These are phyloP conservation scores for Rallus crepitans DNA, from an alignment of 2,797 vertebrate genomes.

Conservation along the genomic window DNA sequence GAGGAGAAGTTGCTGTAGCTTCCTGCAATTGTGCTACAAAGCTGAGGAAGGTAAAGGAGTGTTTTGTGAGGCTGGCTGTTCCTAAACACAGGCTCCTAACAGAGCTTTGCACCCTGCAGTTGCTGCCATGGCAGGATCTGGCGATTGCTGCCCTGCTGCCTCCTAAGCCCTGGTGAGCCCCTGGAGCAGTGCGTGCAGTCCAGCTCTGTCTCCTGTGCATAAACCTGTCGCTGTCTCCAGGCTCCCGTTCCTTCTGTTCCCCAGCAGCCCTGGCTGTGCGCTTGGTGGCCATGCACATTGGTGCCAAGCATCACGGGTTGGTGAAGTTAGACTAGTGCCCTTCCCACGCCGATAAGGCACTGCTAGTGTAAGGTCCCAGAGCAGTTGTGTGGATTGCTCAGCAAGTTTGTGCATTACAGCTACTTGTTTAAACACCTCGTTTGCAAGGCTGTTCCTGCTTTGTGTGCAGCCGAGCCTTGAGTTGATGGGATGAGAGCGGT, in stretches of 20 bases:
- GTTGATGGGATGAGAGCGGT: background rate
- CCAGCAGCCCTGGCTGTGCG: background rate
- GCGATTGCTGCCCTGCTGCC: background rate
- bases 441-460: constrained; percentile 5
- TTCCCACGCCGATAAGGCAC: background rate
- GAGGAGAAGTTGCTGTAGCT: background rate
- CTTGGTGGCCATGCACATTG: background rate
- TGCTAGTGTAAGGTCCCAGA: background rate
- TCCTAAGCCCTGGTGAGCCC: background rate
- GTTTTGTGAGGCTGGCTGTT: background rate
- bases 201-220: background rate
- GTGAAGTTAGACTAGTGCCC: background rate
- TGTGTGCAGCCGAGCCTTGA: background rate
- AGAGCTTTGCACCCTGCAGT: background rate
- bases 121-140: background rate
- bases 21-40: background rate
- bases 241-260: background rate
- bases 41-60: background rate
- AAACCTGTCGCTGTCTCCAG: background rate
- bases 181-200: background rate
- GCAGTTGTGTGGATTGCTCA: background rate
- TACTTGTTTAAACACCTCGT: background rate
- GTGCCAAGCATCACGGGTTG: background rate
- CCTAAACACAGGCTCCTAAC: background rate
- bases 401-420: background rate